Evolutionary conservation across 2,888 invertebrate genomes (phyloP).

Genomic region (Glyphotaelius pellucidus): DNA sequence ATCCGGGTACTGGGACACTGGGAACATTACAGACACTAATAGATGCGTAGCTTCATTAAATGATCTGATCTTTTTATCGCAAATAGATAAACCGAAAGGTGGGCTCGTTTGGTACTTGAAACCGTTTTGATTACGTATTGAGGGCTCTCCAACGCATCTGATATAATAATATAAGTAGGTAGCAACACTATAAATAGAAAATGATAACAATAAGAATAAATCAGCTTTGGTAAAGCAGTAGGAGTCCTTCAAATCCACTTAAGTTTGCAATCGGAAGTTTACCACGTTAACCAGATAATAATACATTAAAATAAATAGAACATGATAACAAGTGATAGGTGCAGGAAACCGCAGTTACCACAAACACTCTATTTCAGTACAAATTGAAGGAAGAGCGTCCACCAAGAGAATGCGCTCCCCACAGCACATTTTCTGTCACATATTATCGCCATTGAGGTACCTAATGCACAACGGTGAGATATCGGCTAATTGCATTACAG

Average conservation of each 20-base stretch:
- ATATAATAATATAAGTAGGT: not conserved
- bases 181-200: not conserved
- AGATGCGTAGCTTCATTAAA: no score
- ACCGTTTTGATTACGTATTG: not conserved
- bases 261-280: no score
- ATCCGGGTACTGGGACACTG: no score
- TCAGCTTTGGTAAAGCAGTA: no score
- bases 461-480: not conserved
- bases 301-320: not conserved
- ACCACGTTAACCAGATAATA: no score
- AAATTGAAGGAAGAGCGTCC: not conserved
- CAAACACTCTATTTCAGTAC: not conserved
- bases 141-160: not conserved
- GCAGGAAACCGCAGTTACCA: not conserved
- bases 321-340: not conserved
- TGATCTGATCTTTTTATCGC: no score
- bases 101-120: not conserved
- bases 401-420: not conserved
- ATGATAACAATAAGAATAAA: no score
- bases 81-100: not conserved
- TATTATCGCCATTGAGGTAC: not conserved
- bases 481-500: constrained; percentile 32
- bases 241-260: no score
- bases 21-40: no score
- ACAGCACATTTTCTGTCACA: not conserved